A percentile compares a stretch with the other conserved stretches of the same genome.
Evolutionary conservation across 2,888 invertebrate genomes (phyloP).

Genomic region (Papilio demoleus): DNA sequence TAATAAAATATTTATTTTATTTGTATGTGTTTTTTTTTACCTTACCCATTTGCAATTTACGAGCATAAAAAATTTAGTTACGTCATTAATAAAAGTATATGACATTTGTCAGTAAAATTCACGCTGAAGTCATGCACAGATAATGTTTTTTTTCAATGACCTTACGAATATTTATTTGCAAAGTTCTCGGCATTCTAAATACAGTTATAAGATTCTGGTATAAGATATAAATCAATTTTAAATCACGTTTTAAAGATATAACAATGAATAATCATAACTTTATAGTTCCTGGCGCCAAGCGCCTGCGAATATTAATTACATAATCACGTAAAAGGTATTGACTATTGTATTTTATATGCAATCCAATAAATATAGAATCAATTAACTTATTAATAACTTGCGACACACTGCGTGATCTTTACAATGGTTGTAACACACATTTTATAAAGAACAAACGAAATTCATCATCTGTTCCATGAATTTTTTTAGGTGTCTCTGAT

Average conservation of each 20-base stretch:
- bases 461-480: no score
- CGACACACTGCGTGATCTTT: background rate
- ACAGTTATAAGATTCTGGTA: no score
- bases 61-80: no score
- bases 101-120: no score
- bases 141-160: no score
- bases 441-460: no score
- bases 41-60: background rate
- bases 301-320: conserved; percentile 2
- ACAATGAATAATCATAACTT: conserved; percentile 1
- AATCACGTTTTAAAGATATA: background rate
- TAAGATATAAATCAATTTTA: background rate
- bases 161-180: no score
- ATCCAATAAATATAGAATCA: conserved; percentile 20
- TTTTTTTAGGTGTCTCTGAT: no score
- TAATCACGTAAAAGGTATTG: conserved; percentile 8
- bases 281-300: conserved; percentile 17
- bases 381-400: conserved; percentile 19
- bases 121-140: no score
- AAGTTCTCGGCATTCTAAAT: no score
- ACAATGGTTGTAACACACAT: background rate
- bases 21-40: conserved; percentile 2
- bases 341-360: conserved; percentile 20
- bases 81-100: background rate
- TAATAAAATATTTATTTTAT: conserved; percentile 39